Percentiles rank a stretch among this genome's conserved stretches.
Evolutionary conservation across 2,113 vertebrate species (phyloP).

Genomic region (Oenanthe melanoleuca): DNA sequence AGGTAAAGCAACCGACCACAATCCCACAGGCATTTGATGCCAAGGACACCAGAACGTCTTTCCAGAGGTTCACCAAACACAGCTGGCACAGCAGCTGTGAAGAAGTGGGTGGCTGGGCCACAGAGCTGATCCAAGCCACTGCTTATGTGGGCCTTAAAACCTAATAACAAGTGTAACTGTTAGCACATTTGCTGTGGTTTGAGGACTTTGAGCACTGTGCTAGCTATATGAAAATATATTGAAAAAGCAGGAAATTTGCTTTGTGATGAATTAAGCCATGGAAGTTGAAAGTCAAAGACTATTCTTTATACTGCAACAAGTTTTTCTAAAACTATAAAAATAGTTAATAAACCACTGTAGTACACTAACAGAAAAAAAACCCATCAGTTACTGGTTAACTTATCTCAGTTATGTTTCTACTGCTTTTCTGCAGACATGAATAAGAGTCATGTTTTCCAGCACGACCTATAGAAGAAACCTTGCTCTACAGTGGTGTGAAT

Average conservation of each 20-base stretch:
- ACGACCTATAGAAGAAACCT: background rate
- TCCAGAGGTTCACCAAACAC: background rate
- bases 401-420: background rate
- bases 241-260: background rate
- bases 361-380: background rate
- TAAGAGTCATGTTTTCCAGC: background rate
- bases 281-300: background rate
- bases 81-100: background rate
- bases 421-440: background rate
- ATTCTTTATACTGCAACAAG: background rate
- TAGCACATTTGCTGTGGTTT: background rate
- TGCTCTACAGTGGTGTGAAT: background rate
- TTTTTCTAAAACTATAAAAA: background rate
- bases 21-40: background rate
- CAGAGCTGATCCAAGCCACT: background rate
- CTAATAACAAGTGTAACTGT: background rate
- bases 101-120: background rate
- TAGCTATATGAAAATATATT: background rate
- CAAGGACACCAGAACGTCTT: background rate
- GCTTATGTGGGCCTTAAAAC: background rate
- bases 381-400: background rate
- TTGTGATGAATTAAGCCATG: background rate
- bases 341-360: background rate
- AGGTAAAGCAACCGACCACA: background rate
- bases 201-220: background rate